A percentile compares a stretch with the other conserved stretches of the same genome.
phyloP scores from a whole-genome alignment of 37 sponge, comb jelly and placozoan genomes.

The Bolinopsis microptera region DNA sequence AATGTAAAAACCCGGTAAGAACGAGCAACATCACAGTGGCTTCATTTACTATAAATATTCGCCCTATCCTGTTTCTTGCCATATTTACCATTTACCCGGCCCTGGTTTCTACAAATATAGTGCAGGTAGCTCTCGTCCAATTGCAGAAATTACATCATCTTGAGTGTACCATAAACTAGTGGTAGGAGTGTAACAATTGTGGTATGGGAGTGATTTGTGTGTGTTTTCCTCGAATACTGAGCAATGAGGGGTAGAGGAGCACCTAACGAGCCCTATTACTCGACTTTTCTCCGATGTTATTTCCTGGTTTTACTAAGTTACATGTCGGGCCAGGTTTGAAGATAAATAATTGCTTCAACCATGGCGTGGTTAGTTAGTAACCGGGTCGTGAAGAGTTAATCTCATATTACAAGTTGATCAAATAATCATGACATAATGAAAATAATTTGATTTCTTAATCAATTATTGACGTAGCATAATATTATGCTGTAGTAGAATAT shows the following conservation, averaged over 20 bases:
- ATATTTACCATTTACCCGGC: no score
- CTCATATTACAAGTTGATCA: no score
- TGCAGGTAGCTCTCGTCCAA: neutral
- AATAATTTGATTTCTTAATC: no score
- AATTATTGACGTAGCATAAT: no score
- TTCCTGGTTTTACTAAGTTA: neutral
- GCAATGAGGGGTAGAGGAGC: neutral
- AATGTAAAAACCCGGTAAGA: neutral
- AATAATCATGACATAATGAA: no score
- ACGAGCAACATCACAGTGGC: neutral
- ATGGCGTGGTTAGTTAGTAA: no score
- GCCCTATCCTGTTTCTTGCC: neutral
- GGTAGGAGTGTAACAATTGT: neutral
- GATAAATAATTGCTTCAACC: no score
- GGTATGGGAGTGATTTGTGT: neutral
- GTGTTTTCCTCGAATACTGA: neutral
- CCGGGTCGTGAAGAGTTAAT: no score
- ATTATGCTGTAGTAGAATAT: no score
- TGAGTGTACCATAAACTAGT: neutral
- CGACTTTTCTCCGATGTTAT: neutral
- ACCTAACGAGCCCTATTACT: neutral
- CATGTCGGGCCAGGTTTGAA: no score
- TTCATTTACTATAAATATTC: neutral
- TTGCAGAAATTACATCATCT: neutral
- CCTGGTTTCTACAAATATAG: neutral